These are phyloP conservation scores for Tragelaphus eurycerus DNA, from an alignment of 2,797 vertebrate species.

Conservation along the genomic window DNA sequence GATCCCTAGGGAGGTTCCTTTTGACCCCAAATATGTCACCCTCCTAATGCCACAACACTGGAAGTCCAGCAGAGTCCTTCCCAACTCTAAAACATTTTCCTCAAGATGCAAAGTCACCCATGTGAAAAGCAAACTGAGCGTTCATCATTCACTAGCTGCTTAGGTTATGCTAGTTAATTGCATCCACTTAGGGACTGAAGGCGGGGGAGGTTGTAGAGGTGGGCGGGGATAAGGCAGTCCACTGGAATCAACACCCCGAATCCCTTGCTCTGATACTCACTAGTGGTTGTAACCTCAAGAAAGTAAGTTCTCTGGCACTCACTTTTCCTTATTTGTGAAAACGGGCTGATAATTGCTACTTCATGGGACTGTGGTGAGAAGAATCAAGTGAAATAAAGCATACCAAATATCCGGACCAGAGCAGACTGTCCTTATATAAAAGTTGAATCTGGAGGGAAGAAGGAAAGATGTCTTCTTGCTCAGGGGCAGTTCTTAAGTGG, in stretches of 20 bases:
- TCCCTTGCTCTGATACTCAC: neutral
- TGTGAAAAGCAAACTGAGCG: neutral
- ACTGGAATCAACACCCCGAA: neutral
- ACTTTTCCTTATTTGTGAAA: constrained; percentile 39
- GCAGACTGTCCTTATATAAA: constrained; percentile 14
- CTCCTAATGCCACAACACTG: neutral
- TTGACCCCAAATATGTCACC: neutral
- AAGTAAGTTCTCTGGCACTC: neutral
- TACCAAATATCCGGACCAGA: neutral
- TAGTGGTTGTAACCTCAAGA: neutral
- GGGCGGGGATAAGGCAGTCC: neutral
- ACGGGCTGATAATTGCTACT: neutral
- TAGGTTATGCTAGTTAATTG: neutral
- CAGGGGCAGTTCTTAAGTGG: neutral
- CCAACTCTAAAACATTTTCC: neutral
- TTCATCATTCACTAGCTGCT: neutral
- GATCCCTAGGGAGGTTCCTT: neutral
- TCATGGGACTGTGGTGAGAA: neutral
- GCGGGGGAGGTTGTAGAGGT: neutral
- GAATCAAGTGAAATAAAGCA: neutral
- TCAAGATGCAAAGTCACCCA: neutral
- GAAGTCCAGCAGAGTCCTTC: neutral
- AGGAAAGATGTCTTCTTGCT: neutral
- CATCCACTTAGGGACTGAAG: neutral
- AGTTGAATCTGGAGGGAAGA: neutral